Conservation (phyloP, 2,888 invertebrate genomes). For the Suillia variegata region DNA sequence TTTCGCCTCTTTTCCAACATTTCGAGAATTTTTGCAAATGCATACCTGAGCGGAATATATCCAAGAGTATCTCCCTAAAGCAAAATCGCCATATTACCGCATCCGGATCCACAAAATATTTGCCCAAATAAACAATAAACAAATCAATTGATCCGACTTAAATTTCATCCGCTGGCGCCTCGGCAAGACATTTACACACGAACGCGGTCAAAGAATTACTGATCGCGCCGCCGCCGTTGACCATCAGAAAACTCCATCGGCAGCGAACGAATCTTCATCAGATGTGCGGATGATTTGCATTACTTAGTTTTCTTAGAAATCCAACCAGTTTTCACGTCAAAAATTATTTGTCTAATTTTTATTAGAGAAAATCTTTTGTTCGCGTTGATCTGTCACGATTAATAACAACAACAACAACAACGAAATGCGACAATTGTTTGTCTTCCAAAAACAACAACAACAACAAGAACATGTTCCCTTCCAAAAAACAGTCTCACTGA, state of each 20-base stretch:
- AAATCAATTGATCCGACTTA: too few relatives aligned
- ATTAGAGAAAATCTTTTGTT: slow-evolving; percentile 34
- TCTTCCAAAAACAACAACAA: neutral
- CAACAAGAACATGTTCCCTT: too few relatives aligned
- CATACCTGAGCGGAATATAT: too few relatives aligned
- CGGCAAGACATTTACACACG: slow-evolving; percentile 29
- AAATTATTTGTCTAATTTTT: slow-evolving; percentile 30
- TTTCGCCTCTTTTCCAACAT: too few relatives aligned
- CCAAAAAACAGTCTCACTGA: too few relatives aligned
- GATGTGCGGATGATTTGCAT: slow-evolving; percentile 30
- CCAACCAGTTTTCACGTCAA: slow-evolving; percentile 31
- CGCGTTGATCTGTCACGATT: neutral
- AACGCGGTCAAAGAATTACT: slow-evolving; percentile 42
- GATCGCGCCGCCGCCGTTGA: slow-evolving; percentile 32
- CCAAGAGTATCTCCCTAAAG: too few relatives aligned
- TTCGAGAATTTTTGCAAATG: too few relatives aligned
- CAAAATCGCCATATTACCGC: too few relatives aligned
- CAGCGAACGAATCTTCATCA: slow-evolving; percentile 6
- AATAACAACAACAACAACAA: neutral
- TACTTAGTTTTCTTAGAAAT: neutral
- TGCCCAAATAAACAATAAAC: too few relatives aligned
- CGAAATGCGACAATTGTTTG: slow-evolving; percentile 2
- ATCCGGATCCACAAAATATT: too few relatives aligned
- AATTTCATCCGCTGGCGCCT: neutral
- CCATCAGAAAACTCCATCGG: too few relatives aligned